These are phyloP conservation scores for Zalophus californianus DNA, from an alignment of 2,797 vertebrate genomes.

Conservation along the genomic window DNA sequence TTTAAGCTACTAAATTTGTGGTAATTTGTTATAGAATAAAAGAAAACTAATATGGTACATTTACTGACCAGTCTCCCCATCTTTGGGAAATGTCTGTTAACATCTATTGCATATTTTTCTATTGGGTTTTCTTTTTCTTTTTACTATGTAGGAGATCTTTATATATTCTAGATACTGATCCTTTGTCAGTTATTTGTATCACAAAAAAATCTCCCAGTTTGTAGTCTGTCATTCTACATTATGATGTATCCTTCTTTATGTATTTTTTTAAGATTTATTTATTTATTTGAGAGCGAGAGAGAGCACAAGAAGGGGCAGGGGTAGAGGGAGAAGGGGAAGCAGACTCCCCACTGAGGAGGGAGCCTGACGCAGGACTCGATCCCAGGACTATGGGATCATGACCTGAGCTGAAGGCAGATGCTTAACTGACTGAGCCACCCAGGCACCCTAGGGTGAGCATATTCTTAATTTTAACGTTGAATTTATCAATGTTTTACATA, in stretches of 20 bases:
- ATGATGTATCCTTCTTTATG: neutral
- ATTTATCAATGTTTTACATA: neutral
- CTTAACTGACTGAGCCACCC: too few relatives aligned
- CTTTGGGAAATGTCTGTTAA: neutral
- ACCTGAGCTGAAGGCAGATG: neutral
- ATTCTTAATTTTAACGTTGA: slow-evolving; percentile 32
- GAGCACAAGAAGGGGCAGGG: neutral
- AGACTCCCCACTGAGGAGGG: too few relatives aligned
- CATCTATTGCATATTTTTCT: neutral
- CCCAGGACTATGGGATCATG: neutral
- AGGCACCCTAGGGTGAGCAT: neutral
- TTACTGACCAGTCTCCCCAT: neutral
- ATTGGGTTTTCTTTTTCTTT: neutral
- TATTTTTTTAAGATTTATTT: neutral
- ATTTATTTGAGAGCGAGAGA: neutral
- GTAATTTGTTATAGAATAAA: neutral
- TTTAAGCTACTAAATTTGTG: neutral
- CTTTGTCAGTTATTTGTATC: neutral
- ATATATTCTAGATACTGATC: neutral
- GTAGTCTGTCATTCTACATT: neutral
- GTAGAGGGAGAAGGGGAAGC: too few relatives aligned
- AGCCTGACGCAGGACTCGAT: neutral
- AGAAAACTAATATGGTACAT: neutral
- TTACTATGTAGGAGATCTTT: neutral
- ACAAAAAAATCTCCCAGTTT: neutral